Evolutionary conservation across 2,888 invertebrate species (phyloP), one percentile per base, ranked within the genome.

Genomic region (Cremastinae sp.): DNA sequence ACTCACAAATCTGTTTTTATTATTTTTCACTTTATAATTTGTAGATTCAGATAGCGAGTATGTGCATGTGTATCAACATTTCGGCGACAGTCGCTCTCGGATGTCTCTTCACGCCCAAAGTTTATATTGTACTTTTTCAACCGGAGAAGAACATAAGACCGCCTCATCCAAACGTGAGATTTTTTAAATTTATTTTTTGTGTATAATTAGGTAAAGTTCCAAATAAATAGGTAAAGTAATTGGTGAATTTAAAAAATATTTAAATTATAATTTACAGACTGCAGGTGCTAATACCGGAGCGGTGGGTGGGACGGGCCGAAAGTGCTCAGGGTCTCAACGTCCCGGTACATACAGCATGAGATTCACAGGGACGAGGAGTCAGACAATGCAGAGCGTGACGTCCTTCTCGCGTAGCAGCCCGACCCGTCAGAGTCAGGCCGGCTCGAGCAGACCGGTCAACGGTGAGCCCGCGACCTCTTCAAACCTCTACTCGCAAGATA

Each of bases 81-180:
- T 95, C 94, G 83, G 95, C 95, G 53, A 93, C 94, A 0, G 95
- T 95, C 7, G 93, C 94, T 0, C 91, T 95, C 18, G 93, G 93
- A 62, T 95, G 95, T 83, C 91, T 95, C 43, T 95, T 95, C 87
- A 93, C 93, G 0, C 95, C 95, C 0, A 95, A 95, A 89, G 92
- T 95, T 18, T 95, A 95, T 89, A 92, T 96, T 79, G 94, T 95
- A 10, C 90, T 95, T 9, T 94, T 94, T 85, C 95, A 95, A 87
- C 95, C 95, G 0, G 94, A 94, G 88, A 95, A 95, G 87, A 96
- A 95, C 86, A 93, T 94, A 1, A 92, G 95, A 4, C 92, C 92
- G 79, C 91, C 90, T 7, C 87, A 86, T 58, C 79, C 86, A 39
- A 91, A 91, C 78, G 90, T 90, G 69, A 89, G 90, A 45, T 9